Evolutionary conservation across 2,113 vertebrate genomes (phyloP).

Genomic region (Crotalus helleri): DNA sequence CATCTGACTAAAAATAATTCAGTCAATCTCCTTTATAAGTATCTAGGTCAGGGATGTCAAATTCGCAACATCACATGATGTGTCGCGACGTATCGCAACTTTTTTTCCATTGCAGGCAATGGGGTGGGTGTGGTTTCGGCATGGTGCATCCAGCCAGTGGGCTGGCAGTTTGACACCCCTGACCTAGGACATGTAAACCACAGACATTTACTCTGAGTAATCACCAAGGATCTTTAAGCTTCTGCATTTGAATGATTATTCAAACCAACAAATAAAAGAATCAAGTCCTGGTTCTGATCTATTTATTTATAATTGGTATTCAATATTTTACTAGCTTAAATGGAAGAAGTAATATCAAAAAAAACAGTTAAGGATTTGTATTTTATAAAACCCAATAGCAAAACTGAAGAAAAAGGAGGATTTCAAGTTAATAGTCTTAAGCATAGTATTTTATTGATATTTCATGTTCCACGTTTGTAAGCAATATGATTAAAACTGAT

Average conservation of each 20-base stretch:
- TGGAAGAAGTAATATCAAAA: slow-evolving; percentile 31
- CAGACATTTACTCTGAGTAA: slow-evolving; percentile 63
- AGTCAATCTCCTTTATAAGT: slow-evolving; percentile 35
- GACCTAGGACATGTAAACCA: slow-evolving; percentile 67
- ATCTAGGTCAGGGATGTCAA: no score
- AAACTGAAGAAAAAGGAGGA: slow-evolving; percentile 22
- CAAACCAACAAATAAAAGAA: slow-evolving; percentile 41
- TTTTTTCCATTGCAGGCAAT: no score
- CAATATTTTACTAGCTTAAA: slow-evolving; percentile 33
- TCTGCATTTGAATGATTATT: slow-evolving; percentile 55
- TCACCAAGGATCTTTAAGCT: slow-evolving; percentile 74
- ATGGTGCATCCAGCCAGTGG: no score
- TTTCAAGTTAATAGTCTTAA: no score
- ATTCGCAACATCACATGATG: no score
- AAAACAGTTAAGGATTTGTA: slow-evolving; percentile 34
- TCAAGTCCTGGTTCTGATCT: slow-evolving; percentile 50
- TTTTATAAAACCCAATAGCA: slow-evolving; percentile 42
- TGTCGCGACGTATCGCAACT: no score
- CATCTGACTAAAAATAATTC: no score
- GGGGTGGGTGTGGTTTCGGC: no score
- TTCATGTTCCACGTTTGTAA: background rate
- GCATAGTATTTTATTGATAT: background rate
- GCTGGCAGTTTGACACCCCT: no score
- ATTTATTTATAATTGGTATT: slow-evolving; percentile 54
- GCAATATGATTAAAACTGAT: background rate